Conservation (phyloP, 2,113 vertebrate genomes). For the Burhinus bistriatus region DNA sequence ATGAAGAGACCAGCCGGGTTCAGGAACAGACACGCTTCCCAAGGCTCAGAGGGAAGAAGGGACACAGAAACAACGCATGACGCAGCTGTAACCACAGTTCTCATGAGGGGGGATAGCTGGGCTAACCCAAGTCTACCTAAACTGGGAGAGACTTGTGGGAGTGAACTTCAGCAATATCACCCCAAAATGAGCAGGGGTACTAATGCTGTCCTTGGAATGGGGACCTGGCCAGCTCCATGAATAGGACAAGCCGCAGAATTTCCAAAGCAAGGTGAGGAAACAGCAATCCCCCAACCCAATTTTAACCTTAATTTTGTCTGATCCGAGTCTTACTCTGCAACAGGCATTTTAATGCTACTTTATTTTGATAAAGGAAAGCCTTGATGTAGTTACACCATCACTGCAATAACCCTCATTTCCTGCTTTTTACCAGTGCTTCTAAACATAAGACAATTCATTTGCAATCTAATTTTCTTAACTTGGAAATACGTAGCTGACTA, state of each 20-base stretch:
- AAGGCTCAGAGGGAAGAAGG: background rate
- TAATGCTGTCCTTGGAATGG: too few relatives aligned
- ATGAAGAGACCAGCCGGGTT: accelerated
- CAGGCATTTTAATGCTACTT: background rate
- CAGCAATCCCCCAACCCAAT: too few relatives aligned
- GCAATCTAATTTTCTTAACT: background rate
- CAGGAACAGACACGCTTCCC: background rate
- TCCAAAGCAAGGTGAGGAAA: background rate
- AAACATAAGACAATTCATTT: too few relatives aligned
- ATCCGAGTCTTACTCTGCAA: background rate
- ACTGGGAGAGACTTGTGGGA: background rate
- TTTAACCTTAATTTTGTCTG: background rate
- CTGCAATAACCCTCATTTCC: background rate
- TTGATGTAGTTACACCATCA: background rate
- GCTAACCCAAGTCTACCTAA: background rate
- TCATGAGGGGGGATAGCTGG: too few relatives aligned
- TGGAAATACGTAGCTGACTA: background rate
- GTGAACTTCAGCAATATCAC: background rate
- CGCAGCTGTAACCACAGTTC: background rate
- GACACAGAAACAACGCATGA: accelerated
- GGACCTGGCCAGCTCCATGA: background rate
- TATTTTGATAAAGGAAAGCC: background rate
- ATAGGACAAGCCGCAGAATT: background rate
- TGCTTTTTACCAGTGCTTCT: background rate
- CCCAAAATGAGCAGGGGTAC: background rate